Conservation (phyloP, 2,113 vertebrate genomes). For the Anser cygnoides region DNA sequence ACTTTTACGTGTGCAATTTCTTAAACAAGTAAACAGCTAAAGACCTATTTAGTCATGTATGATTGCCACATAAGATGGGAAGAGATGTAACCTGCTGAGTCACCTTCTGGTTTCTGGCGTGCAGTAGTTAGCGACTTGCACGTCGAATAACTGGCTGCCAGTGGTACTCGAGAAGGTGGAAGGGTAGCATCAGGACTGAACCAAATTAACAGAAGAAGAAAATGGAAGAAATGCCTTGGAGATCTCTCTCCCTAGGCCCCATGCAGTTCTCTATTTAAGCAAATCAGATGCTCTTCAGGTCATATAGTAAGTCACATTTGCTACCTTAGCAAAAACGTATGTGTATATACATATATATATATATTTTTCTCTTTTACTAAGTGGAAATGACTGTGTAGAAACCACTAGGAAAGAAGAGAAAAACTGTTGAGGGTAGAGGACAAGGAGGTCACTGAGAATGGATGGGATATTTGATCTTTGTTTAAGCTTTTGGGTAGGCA, state of each 20-base stretch:
- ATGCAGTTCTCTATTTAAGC: not conserved
- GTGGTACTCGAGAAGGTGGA: not conserved
- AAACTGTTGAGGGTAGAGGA: not conserved
- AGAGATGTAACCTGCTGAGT: not conserved
- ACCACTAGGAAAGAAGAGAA: not conserved
- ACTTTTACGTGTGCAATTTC: rapidly evolving
- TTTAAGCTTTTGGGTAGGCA: not conserved
- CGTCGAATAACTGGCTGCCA: not conserved
- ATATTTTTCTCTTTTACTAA: not conserved
- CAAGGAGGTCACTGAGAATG: rapidly evolving
- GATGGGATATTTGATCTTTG: not conserved
- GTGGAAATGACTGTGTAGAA: not conserved
- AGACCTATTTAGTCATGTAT: rapidly evolving
- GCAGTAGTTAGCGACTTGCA: not conserved
- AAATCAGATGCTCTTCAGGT: not conserved
- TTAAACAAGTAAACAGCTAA: not conserved
- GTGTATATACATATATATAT: too few relatives aligned
- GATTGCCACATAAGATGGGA: rapidly evolving
- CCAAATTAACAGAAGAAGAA: not conserved
- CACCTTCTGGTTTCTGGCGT: not conserved
- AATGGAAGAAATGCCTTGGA: not conserved
- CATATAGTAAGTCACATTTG: not conserved
- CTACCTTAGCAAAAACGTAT: not conserved
- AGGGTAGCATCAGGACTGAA: not conserved
- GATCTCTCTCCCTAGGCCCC: not conserved